phyloP scores from a whole-genome alignment of 1,140 invertebrate genomes.

The Elymnias hypermnestra region DNA sequence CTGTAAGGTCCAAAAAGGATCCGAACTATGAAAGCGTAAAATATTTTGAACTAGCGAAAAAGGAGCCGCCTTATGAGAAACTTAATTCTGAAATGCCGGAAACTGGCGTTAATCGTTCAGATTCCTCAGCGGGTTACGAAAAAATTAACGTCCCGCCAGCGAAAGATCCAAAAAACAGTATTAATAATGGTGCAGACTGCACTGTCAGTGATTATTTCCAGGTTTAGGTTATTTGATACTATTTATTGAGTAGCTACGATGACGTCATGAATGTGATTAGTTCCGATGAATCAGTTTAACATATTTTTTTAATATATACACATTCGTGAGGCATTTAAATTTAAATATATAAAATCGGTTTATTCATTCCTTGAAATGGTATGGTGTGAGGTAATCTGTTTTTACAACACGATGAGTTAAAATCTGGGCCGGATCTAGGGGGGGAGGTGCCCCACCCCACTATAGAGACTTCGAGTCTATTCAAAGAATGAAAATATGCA shows the following conservation, averaged over 20 bases:
- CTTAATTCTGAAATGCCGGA: slow-evolving; percentile 56
- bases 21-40: slow-evolving; percentile 77
- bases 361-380: too few species aligned
- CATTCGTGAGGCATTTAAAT: too few species aligned
- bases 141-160: slow-evolving; percentile 58
- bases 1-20: slow-evolving; percentile 67
- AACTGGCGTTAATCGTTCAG: slow-evolving; percentile 54
- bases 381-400: too few species aligned
- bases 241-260: slow-evolving; percentile 8
- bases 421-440: too few species aligned
- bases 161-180: slow-evolving; percentile 59
- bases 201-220: slow-evolving; percentile 74
- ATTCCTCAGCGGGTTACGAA: slow-evolving; percentile 71
- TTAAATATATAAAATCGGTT: too few species aligned
- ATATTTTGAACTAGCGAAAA: slow-evolving; percentile 71
- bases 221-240: slow-evolving; percentile 45
- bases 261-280: slow-evolving; percentile 14
- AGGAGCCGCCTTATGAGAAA: slow-evolving; percentile 75
- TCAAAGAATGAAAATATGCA: too few species aligned
- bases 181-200: slow-evolving; percentile 55
- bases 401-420: too few species aligned
- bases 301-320: too few species aligned
- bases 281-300: too few species aligned
- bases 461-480: too few species aligned
- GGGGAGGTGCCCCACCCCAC: too few species aligned